Base-by-base conservation (phyloP, 2,113 vertebrate species). In the Stomatorhinus ivindoensis region DNA sequence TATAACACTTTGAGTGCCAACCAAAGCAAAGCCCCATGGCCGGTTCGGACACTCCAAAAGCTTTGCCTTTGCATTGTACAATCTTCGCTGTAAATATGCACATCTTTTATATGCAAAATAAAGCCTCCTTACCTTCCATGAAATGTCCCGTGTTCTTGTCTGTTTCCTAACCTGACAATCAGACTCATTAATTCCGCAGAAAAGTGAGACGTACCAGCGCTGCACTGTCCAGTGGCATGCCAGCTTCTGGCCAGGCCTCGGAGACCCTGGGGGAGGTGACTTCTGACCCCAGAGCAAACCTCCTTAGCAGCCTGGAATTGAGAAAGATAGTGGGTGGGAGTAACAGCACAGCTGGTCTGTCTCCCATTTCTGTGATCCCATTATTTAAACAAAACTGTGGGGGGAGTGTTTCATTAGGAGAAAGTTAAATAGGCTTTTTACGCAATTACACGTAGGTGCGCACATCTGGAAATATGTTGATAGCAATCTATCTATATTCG, bases 41-140 rank as follows among this genome's bases (percentile, higher is more conserved):
- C 3, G 1, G 61, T 69, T 10, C 6, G 85, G 48, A 86, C 3
- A 5, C 27, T 27, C 85, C 11, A 0, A 86, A 86, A 86, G 8
- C 39, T 47, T 83, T 9, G 19, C 6, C 10, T 58, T 61, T 53
- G 65, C 51, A 44, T 87, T 88, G 76, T 44, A 86, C 19, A 31
- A 42, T 89, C 91, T 92, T 92, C 13, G 93, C 94, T 96, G 94
- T 95, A 94, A 94, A 95, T 95, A 93, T 53, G 93, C 93, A 93
- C 94, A 92, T 91, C 89, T 89, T 92, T 90, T 94, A 92, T 95
- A 93, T 93, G 87, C 91, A 88, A 91, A 96, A 95, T 96, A 95
- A 94, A 95, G 90, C 27, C 89, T 87, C 90, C 89, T 91, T 87
- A 92, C 90, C 92, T 89, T 90, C n/a, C 82, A 83, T 46, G 27